Conservation (phyloP, 92 coral and sea anemone genomes). For the Porites lobata region DNA sequence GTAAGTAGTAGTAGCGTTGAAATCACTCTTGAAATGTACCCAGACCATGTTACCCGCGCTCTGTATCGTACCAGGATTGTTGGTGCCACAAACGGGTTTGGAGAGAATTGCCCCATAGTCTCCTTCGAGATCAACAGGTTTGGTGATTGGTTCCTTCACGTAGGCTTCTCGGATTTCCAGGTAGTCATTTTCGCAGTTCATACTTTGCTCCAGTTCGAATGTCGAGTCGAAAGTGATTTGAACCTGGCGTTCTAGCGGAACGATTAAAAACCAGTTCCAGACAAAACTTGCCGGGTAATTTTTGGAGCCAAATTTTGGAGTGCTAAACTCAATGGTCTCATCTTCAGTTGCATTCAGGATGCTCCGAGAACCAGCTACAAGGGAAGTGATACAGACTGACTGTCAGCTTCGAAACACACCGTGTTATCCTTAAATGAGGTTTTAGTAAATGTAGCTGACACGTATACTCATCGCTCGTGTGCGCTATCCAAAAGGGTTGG, state of each 20-base stretch:
- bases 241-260: constrained; percentile 17
- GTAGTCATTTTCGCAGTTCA: constrained; percentile 26
- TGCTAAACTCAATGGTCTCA: constrained; percentile 19
- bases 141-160: too few species aligned
- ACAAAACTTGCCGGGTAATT: not conserved
- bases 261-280: constrained; percentile 18
- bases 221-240: constrained; percentile 7
- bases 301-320: constrained; percentile 16
- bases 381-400: too few species aligned
- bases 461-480: too few species aligned
- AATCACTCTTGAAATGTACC: constrained; percentile 18
- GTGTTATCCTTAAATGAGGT: too few species aligned
- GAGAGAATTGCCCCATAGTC: not conserved
- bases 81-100: constrained; percentile 13
- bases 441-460: too few species aligned
- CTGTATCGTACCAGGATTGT: not conserved
- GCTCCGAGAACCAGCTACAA: too few species aligned
- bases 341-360: constrained; percentile 15
- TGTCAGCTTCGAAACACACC: too few species aligned
- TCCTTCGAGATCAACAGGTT: too few species aligned
- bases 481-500: too few species aligned
- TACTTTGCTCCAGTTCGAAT: constrained; percentile 30
- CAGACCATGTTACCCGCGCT: constrained; percentile 21
- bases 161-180: constrained; percentile 25
- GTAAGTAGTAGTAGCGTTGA: constrained; percentile 16